Conservation (phyloP, 53 echinoderm and acorn worm genomes). For the Zoroaster sp. region DNA sequence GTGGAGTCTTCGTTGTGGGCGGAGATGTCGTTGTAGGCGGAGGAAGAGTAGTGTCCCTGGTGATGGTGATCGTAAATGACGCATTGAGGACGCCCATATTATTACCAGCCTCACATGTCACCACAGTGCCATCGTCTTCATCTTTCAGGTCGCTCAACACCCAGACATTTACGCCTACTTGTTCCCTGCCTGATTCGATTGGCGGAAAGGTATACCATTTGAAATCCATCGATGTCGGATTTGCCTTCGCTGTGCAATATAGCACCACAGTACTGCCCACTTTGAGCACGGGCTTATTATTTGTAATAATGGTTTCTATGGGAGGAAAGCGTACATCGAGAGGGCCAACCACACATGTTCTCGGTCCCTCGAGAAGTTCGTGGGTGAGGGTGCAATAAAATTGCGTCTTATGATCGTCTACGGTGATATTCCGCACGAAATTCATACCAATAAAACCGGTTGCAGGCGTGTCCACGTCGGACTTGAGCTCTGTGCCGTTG, state of each 20-base stretch:
- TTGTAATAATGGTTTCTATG: not conserved
- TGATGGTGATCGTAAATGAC: not conserved
- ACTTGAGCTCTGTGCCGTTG: not conserved
- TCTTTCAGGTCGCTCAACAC: not conserved
- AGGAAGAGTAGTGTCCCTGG: not conserved
- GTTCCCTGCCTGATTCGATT: not conserved
- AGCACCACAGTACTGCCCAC: not conserved
- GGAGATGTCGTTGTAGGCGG: not conserved
- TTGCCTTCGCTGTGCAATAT: slow-evolving; percentile 26
- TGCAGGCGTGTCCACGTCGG: not conserved
- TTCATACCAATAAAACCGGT: not conserved
- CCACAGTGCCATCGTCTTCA: slow-evolving; percentile 11
- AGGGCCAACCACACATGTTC: slow-evolving; percentile 48
- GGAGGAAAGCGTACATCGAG: slow-evolving; percentile 67
- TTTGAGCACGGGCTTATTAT: not conserved
- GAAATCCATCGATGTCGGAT: slow-evolving; percentile 27
- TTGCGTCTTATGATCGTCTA: slow-evolving; percentile 31
- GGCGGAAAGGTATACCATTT: slow-evolving; percentile 44
- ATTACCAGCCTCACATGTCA: slow-evolving; percentile 22
- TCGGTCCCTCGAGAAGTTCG: slow-evolving; percentile 24
- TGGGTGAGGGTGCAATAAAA: slow-evolving; percentile 61
- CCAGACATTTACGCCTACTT: not conserved
- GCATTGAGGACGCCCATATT: not conserved
- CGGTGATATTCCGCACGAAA: not conserved
- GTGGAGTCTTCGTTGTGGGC: not conserved